phyloP scores from a whole-genome alignment of 2,113 vertebrate species.

The Piprites chloris region DNA sequence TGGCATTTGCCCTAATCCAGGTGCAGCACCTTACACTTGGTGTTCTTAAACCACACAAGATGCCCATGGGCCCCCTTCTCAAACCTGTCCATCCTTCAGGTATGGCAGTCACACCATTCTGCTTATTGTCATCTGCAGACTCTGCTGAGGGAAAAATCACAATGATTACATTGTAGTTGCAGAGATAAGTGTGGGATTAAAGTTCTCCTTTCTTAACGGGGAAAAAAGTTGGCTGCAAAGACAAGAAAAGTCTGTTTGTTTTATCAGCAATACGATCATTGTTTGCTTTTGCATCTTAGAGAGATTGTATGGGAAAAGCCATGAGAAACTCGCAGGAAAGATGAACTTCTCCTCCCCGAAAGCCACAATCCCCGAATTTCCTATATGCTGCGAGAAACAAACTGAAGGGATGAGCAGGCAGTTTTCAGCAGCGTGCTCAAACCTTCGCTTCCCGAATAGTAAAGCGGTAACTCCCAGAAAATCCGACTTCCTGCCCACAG shows the following conservation, averaged over 20 bases:
- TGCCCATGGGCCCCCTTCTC: not conserved
- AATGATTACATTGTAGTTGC: not conserved
- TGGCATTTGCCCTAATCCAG: too few relatives aligned
- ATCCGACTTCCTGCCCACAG: not conserved
- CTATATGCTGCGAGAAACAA: not conserved
- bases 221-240: not conserved
- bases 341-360: not conserved
- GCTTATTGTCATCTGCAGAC: not conserved
- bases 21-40: not conserved
- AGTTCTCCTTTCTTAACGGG: not conserved
- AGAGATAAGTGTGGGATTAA: not conserved
- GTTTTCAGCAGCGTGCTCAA: not conserved
- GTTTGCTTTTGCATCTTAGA: not conserved
- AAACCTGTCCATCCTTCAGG: not conserved
- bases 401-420: rapidly evolving
- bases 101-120: not conserved
- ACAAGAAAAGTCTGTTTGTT: not conserved
- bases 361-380: not conserved
- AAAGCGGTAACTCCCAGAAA: not conserved
- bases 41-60: not conserved
- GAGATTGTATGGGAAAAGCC: not conserved
- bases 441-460: not conserved
- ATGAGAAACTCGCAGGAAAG: not conserved
- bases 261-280: not conserved
- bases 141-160: not conserved